Evolutionary conservation across 2,113 vertebrate species (phyloP).

Genomic region (Alligator sinensis): DNA sequence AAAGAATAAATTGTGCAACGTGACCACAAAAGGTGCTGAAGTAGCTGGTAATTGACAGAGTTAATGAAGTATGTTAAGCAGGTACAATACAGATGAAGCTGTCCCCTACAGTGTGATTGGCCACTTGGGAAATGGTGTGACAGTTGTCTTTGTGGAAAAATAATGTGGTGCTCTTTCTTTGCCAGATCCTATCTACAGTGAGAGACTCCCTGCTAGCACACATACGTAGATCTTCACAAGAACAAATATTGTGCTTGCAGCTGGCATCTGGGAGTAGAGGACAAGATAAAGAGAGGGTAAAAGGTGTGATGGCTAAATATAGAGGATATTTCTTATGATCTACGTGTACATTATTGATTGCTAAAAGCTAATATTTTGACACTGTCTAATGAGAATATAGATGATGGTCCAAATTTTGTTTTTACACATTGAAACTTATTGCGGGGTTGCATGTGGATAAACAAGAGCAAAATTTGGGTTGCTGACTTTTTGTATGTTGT

Average conservation of each 20-base stretch:
- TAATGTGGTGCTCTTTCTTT: conserved; percentile 62
- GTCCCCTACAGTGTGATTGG: conserved; percentile 65
- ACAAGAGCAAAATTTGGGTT: conserved; percentile 21
- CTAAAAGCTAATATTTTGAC: conserved; percentile 49
- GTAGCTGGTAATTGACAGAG: conserved; percentile 63
- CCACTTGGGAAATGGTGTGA: conserved; percentile 67
- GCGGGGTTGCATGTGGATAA: conserved; percentile 7
- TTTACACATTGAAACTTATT: not conserved
- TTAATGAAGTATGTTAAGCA: conserved; percentile 71
- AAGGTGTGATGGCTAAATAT: conserved; percentile 7
- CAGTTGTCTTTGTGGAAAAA: conserved; percentile 65
- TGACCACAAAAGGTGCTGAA: conserved; percentile 58
- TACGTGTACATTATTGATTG: conserved; percentile 38
- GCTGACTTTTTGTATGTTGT: conserved; percentile 34
- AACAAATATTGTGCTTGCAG: not conserved
- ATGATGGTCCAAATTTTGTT: not conserved
- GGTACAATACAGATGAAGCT: conserved; percentile 67
- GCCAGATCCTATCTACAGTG: conserved; percentile 57
- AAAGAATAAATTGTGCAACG: conserved; percentile 58
- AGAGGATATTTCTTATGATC: conserved; percentile 34
- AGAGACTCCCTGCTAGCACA: conserved; percentile 55
- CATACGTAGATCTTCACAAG: not conserved
- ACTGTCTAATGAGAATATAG: not conserved
- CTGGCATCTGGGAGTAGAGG: conserved; percentile 9
- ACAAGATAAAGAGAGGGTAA: conserved; percentile 38